A percentile compares a stretch with the other conserved stretches of the same genome.
These are phyloP conservation scores for Argyrosomus regius DNA, from an alignment of 2,797 vertebrate genomes.

Conservation along the genomic window DNA sequence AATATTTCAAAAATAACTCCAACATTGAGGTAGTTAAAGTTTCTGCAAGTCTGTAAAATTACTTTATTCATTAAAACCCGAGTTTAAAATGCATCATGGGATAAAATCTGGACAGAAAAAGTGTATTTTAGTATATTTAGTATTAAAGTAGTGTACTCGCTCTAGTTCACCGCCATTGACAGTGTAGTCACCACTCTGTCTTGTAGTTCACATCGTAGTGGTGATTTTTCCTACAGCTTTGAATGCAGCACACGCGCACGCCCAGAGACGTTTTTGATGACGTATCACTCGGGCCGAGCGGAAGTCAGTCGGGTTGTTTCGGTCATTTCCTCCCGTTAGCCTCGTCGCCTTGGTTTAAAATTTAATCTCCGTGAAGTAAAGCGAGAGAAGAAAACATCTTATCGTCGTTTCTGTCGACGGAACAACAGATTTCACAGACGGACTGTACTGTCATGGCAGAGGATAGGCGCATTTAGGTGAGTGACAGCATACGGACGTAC, in stretches of 20 bases:
- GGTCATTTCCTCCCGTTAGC: slow-evolving; percentile 19
- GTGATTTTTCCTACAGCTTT: neutral
- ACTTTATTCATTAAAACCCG: no score
- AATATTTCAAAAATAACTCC: neutral
- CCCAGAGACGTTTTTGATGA: slow-evolving; percentile 12
- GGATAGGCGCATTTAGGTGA: slow-evolving; percentile 13
- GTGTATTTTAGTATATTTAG: no score
- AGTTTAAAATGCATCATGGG: no score
- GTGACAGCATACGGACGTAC: neutral
- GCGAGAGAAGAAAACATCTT: neutral
- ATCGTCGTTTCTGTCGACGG: neutral
- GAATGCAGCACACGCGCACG: slow-evolving; percentile 27
- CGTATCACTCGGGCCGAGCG: slow-evolving; percentile 34
- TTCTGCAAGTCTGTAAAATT: neutral
- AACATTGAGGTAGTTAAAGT: neutral
- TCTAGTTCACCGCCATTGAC: no score
- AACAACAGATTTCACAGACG: accelerated
- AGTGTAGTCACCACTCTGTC: no score
- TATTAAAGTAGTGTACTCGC: no score
- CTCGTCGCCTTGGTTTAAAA: slow-evolving; percentile 9
- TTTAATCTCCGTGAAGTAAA: neutral
- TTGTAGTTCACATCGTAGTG: no score
- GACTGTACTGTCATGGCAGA: slow-evolving; percentile 10
- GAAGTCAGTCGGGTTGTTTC: slow-evolving; percentile 32
- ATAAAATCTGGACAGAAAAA: no score